Conservation (phyloP, 2,113 vertebrate species). For the Urocitellus parryii region DNA sequence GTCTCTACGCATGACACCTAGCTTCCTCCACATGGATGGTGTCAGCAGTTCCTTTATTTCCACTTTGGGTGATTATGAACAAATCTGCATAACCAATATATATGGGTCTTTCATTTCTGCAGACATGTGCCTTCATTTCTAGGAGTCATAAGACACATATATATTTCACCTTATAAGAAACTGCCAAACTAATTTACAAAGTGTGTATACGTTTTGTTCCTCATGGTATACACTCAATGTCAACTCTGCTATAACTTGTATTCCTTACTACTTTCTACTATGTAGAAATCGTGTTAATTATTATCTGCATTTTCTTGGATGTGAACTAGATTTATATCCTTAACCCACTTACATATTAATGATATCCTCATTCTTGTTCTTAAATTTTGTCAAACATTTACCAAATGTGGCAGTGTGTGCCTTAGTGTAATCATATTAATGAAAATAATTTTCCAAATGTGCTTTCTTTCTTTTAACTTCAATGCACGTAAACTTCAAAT, state of each 20-base stretch:
- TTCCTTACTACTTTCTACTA: neutral
- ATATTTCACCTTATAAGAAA: neutral
- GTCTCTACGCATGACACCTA: neutral
- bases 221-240: neutral
- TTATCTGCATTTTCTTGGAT: neutral
- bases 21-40: neutral
- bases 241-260: neutral
- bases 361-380: neutral
- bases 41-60: neutral
- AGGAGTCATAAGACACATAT: neutral
- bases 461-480: neutral
- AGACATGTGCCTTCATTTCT: constrained; percentile 3
- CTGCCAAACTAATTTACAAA: neutral
- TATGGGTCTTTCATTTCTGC: neutral
- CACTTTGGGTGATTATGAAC: neutral
- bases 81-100: neutral
- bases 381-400: neutral
- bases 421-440: neutral
- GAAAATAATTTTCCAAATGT: neutral
- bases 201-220: neutral
- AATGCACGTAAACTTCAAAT: neutral
- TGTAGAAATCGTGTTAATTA: neutral
- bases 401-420: neutral
- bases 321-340: neutral
- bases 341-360: neutral